Evolutionary conservation across 35 echinoderm and acorn worm species (phyloP), one percentile per base, ranked within the genome.

Genomic region (Ptychodera flava): DNA sequence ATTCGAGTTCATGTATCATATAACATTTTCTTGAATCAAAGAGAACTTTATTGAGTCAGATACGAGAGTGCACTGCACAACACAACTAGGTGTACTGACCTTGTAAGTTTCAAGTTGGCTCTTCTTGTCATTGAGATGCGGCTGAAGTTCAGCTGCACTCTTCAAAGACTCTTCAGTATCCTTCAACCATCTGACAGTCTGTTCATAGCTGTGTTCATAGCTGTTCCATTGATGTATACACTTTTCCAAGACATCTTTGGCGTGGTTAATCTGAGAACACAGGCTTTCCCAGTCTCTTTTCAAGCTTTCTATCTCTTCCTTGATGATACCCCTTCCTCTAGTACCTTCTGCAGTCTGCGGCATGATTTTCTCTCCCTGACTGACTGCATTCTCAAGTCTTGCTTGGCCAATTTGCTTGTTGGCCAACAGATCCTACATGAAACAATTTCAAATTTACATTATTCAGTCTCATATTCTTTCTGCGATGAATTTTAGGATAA

Each of bases 71-170:
- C n/a, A n/a, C n/a, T n/a, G n/a, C n/a, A n/a, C n/a, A n/a, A n/a
- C n/a, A n/a, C n/a, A n/a, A n/a, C n/a, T n/a, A n/a, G n/a, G n/a
- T n/a, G n/a, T n/a, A 29, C 36, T 30, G 32, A 93, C 92, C 88
- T 93, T 93, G 78, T 80, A 90, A 82, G 85, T 93, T 81, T 93
- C 92, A 78, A 93, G 82, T 33, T 89, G 82, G 27, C 29, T 82
- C 53, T 85, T 86, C 80, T 93, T 93, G 29, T 93, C 92, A 81
- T 45, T 85, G 6, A 93, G 82, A 78, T 81, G 80, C 27, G 78
- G 35, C 52, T 32, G 79, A 15, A 35, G 83, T 31, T 53, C 37
- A 15, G 88, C 78, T 53, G 36, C 38, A 2, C 53, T 34, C 10
- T 89, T 82, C 77, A 90, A 32, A 16, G 32, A 79, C 31, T 82